Evolutionary conservation across 2,797 vertebrate genomes (phyloP).

Genomic region (Crypturellus tataupa): DNA sequence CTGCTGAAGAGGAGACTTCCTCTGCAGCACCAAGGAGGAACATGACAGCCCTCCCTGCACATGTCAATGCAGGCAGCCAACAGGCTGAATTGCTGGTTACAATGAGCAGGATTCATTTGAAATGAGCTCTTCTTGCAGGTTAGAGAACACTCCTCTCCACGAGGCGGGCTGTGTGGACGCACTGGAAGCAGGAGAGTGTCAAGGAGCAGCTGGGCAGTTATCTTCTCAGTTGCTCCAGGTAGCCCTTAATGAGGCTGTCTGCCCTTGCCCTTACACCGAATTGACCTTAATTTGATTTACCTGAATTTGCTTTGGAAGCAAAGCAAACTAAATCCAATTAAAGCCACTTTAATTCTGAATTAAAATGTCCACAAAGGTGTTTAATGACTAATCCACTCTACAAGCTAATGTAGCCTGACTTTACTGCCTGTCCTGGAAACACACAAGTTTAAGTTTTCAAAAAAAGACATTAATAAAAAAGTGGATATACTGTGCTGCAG

Average conservation of each 20-base stretch:
- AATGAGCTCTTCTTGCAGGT: background rate
- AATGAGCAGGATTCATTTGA: background rate
- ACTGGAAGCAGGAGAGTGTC: background rate
- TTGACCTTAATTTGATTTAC: slow-evolving; percentile 56
- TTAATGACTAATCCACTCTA: slow-evolving; percentile 52
- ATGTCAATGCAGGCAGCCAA: background rate
- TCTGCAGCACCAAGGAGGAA: background rate
- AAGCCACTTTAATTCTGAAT: slow-evolving; percentile 44
- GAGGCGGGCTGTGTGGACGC: background rate
- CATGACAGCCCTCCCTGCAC: background rate
- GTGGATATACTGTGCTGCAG: background rate
- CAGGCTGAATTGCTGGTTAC: background rate
- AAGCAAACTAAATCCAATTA: slow-evolving; percentile 50
- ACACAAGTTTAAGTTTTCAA: background rate
- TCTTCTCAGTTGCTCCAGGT: background rate
- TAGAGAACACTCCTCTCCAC: background rate
- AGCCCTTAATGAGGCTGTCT: background rate
- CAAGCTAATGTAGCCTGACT: slow-evolving; percentile 21
- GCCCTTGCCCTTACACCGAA: background rate
- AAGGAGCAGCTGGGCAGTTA: background rate
- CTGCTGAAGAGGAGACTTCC: background rate
- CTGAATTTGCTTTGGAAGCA: slow-evolving; percentile 27
- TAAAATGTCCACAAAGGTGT: slow-evolving; percentile 39
- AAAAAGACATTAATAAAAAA: background rate
- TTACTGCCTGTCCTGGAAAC: background rate